Base-by-base conservation (phyloP, 2,888 invertebrate genomes). In the Tenthredo scrophulariae region DNA sequence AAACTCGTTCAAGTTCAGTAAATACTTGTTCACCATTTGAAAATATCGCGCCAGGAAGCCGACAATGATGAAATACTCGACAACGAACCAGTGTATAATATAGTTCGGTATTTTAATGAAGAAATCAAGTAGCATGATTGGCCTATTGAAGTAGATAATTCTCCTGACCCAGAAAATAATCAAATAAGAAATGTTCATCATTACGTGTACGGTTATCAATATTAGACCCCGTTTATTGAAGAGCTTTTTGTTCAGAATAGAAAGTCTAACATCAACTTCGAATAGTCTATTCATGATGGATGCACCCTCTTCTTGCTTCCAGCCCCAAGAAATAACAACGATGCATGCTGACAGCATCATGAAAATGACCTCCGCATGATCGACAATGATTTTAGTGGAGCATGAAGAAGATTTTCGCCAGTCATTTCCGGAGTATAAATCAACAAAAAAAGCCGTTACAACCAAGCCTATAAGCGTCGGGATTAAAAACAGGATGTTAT, bases 271-370 rank as follows among this genome's bases (percentile, higher is more conserved):
- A 13, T 33, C 67, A 26, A 67, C 18, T 67, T 67, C 33, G 1
- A 67, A 67, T 33, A 67, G 33, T 33, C 33, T 29, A 67, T 67
- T 67, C 67, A 67, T 33, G 2, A 67, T 67, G 33, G 67, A 67
- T 15, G 33, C 33, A 67, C 26, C 33, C 5, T 67, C 67, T 18
- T 33, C 33, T 33, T 33, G 67, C 15, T 33, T 67, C 13, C 18
- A 33, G 18, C 18, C 18, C 67, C 67, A 67, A 4, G 29, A 67
- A 7, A 67, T 67, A 33, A 67, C 13, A 67, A 67, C 18, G 10
- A 67, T 26, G 15, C 15, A 67, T 5, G 33, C 67, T 67, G 67
- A 1, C 15, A 67, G 65, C 0, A 33, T 15, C 2, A 33, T 0
- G 13, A 65, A 0, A 65, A 2, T 0, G 15, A 4, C 5, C 29